A percentile compares a stretch with the other conserved stretches of the same genome.
These are phyloP conservation scores for Deilephila elpenor DNA, from an alignment of 2,888 invertebrate genomes.

Conservation along the genomic window DNA sequence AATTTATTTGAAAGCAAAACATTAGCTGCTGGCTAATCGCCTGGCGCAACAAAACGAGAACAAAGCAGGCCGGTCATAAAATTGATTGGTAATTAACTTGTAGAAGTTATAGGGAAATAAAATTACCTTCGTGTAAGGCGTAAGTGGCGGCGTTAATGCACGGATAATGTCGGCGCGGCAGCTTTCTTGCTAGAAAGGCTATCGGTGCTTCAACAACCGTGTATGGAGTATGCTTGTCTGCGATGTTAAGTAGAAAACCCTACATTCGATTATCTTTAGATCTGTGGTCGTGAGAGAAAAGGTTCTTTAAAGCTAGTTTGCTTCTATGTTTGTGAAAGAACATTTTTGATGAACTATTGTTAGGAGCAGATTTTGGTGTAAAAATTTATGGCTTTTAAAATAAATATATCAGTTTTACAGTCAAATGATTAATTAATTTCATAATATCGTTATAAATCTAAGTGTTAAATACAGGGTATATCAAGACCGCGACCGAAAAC, in stretches of 20 bases:
- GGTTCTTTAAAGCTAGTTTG: too few species aligned
- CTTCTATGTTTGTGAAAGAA: too few species aligned
- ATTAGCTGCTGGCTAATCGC: background rate
- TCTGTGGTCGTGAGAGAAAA: background rate
- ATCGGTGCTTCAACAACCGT: background rate
- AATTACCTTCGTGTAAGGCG: background rate
- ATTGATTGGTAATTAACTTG: constrained; percentile 22
- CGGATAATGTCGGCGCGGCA: background rate
- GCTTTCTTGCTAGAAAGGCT: constrained; percentile 21
- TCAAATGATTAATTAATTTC: too few species aligned
- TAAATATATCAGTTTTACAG: too few species aligned
- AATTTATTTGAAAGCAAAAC: constrained; percentile 3
- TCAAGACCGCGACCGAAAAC: too few species aligned
- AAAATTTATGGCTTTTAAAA: too few species aligned
- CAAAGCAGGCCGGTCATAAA: constrained; percentile 6
- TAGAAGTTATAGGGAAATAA: constrained; percentile 15
- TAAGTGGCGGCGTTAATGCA: constrained; percentile 6
- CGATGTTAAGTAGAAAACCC: background rate
- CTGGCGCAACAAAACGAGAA: constrained; percentile 11
- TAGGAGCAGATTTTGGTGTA: too few species aligned
- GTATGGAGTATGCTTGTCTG: background rate
- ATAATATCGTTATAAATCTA: too few species aligned
- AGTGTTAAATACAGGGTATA: too few species aligned
- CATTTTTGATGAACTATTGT: too few species aligned
- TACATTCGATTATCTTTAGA: background rate